These are phyloP conservation scores for Motacilla tschutschensis DNA, from an alignment of 2,113 vertebrate genomes.

Conservation along the genomic window DNA sequence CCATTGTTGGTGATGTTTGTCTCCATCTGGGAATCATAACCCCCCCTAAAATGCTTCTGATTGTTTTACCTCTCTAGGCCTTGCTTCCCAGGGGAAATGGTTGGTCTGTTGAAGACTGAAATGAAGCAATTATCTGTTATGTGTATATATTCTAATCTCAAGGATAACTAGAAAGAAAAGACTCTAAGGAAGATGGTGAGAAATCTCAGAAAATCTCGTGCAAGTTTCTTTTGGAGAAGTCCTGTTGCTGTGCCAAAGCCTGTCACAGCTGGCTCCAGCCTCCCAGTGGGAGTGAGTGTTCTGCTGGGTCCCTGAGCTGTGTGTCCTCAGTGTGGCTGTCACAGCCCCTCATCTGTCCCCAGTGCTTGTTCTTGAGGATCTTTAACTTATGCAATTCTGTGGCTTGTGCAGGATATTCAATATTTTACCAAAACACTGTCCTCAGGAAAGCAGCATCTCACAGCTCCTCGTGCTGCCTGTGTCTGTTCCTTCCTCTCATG, in stretches of 20 bases:
- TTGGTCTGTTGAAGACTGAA: conserved; percentile 27
- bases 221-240: background rate
- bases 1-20: background rate
- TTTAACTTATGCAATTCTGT: conserved; percentile 43
- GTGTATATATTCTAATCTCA: background rate
- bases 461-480: background rate
- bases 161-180: conserved; percentile 17
- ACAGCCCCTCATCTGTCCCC: background rate
- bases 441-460: conserved; percentile 26
- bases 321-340: background rate
- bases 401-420: background rate
- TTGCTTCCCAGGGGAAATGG: conserved; percentile 16
- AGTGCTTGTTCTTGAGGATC: background rate
- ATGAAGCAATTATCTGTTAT: background rate
- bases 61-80: conserved; percentile 19
- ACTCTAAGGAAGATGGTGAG: background rate
- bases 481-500: background rate
- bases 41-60: background rate
- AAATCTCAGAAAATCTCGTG: background rate
- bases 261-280: background rate
- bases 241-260: conserved; percentile 27
- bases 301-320: background rate
- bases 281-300: background rate
- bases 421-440: conserved; percentile 35
- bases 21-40: background rate